Evolutionary conservation across 2,113 vertebrate species (phyloP), one percentile per base, ranked within the genome.

Genomic region (Plecturocebus donacophilus): DNA sequence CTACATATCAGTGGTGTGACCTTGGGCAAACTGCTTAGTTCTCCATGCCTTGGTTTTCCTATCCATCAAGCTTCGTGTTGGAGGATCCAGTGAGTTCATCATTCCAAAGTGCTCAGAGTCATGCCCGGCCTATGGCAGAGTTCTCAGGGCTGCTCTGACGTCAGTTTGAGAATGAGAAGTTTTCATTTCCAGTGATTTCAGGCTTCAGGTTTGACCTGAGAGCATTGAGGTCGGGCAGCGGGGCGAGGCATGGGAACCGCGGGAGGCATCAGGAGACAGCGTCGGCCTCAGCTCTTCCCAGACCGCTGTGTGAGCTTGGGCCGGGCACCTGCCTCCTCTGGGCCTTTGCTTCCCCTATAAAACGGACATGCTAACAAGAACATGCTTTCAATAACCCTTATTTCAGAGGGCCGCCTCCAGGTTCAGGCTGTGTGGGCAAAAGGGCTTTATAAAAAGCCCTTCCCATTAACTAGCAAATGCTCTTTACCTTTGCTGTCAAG

Each of bases 401-500:
- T 8, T 54, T 66, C 88, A 4, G 92, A 54, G n/a, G 32, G 12
- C 5, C 2, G 0, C 11, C 27, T 2, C 2, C 0, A 58, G n/a
- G 42, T 83, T 81, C 32, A 5, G 54, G 85, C 38, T 58, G 0
- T 1, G 0, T 6, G 8, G 42, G 52, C 40, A 27, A 23, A 8
- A 19, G 9, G 47, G 4, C 52, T 35, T 56, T 6, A 2, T 0
- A 6, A 21, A 75, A 8, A 11, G 27, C 27, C 27, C 0, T 32
- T 20, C 35, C 64, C 21, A 0, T 3, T 0, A 0, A 25, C 32
- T 21, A 35, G 20, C 3, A 0, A 35, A 40, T 21, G n/a, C 17
- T n/a, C 83, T 84, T 96, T 92, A 97, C 98, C 98, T 88, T 75
- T 81, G 85, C 6, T 27, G 66, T 40, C 35, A 0, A 40, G 8